phyloP scores from a whole-genome alignment of 2,797 vertebrate species.

The Anguilla megastoma region DNA sequence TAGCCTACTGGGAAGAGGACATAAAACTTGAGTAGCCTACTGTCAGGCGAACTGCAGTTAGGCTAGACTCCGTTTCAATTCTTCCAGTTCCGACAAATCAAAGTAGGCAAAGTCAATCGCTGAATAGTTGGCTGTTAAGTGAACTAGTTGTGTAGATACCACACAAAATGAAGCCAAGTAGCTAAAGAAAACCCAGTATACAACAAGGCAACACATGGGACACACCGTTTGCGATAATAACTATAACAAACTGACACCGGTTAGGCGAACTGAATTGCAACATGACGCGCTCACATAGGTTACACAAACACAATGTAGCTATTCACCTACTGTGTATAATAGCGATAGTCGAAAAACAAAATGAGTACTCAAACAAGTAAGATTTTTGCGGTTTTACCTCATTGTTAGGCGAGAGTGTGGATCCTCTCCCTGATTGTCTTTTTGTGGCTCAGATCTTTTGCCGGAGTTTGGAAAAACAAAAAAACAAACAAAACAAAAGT shows the following conservation, averaged over 20 bases:
- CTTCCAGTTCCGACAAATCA: background rate
- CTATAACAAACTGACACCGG: background rate
- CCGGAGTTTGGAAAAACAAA: conserved; percentile 50
- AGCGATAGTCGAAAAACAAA: conserved; percentile 43
- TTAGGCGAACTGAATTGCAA: background rate
- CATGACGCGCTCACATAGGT: background rate
- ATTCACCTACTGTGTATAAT: background rate
- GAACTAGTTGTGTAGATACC: background rate
- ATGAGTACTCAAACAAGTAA: conserved; percentile 59
- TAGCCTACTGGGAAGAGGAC: background rate
- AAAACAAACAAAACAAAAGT: conserved; percentile 42
- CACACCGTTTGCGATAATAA: background rate
- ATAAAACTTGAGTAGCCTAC: conserved; percentile 26
- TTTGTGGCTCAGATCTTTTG: conserved; percentile 58
- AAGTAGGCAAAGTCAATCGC: background rate
- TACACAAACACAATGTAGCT: background rate
- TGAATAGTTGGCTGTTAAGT: background rate
- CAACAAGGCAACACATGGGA: background rate
- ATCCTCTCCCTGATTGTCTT: conserved; percentile 63
- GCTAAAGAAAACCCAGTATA: background rate
- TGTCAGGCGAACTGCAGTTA: background rate
- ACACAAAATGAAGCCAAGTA: background rate
- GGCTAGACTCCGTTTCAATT: background rate
- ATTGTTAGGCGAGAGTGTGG: conserved; percentile 75
- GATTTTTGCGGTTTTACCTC: conserved; percentile 71